phyloP scores from a whole-genome alignment of 2,888 invertebrate species.

The Ptilodon capucinus region DNA sequence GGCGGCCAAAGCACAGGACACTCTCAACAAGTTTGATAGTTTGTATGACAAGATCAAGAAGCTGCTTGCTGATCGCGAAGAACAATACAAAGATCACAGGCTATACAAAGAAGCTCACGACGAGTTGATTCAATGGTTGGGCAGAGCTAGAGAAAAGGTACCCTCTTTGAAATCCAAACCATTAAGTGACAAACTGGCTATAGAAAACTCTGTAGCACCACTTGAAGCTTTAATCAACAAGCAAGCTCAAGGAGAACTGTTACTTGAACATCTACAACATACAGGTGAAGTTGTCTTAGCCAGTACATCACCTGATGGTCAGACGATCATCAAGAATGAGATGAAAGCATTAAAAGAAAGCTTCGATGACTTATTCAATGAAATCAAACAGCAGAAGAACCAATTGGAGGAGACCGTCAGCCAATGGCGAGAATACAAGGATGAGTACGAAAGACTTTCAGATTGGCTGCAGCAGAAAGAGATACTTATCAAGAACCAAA shows the following conservation, averaged over 20 bases:
- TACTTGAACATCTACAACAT: slow-evolving; percentile 93
- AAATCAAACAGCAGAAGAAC: slow-evolving; percentile 92
- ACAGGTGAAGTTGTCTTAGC: slow-evolving; percentile 94
- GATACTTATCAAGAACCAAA: slow-evolving; percentile 94
- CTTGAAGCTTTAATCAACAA: slow-evolving; percentile 93
- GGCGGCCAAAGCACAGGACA: slow-evolving; percentile 92
- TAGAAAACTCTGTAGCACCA: slow-evolving; percentile 94
- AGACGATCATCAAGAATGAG: slow-evolving; percentile 91
- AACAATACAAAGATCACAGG: slow-evolving; percentile 93
- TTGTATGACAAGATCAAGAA: slow-evolving; percentile 90
- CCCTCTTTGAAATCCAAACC: slow-evolving; percentile 93
- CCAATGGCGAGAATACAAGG: slow-evolving; percentile 95
- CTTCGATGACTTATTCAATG: slow-evolving; percentile 92
- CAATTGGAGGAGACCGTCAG: slow-evolving; percentile 90
- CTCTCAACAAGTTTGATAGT: slow-evolving; percentile 91
- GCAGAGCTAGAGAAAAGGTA: slow-evolving; percentile 93
- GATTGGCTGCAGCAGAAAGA: slow-evolving; percentile 97
- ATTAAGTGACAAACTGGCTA: slow-evolving; percentile 92
- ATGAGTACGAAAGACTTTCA: slow-evolving; percentile 94
- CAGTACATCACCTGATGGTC: slow-evolving; percentile 91
- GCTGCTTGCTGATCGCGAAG: slow-evolving; percentile 89
- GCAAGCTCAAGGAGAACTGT: slow-evolving; percentile 93
- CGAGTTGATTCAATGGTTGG: slow-evolving; percentile 94
- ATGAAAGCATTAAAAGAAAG: slow-evolving; percentile 92
- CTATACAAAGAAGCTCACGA: slow-evolving; percentile 96